Percentiles rank a stretch among this genome's conserved stretches.
These are phyloP conservation scores for Embidobia sp. DNA, from an alignment of 2,888 invertebrate species.

Conservation along the genomic window DNA sequence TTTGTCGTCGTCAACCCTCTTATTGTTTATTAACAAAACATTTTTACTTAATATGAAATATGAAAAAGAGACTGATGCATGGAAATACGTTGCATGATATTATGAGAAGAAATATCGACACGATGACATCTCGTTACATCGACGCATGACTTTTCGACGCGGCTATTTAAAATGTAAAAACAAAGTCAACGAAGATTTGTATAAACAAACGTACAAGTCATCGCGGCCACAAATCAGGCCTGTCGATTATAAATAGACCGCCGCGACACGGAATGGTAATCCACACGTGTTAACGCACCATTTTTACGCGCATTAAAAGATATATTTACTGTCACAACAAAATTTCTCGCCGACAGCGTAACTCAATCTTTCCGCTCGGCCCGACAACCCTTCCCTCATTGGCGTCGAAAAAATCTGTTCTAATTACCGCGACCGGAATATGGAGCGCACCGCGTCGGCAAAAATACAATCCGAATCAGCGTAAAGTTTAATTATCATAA, in stretches of 20 bases:
- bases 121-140: too few species aligned
- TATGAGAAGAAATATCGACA: too few species aligned
- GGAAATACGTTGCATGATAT: too few species aligned
- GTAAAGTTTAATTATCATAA: constrained; percentile 50
- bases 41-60: too few species aligned
- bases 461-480: constrained; percentile 36
- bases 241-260: constrained; percentile 25
- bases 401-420: constrained; percentile 30
- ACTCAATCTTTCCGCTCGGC: constrained; percentile 33
- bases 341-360: constrained; percentile 39
- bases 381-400: constrained; percentile 15
- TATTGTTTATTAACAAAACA: too few species aligned
- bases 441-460: constrained; percentile 17
- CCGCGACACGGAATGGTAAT: constrained; percentile 3
- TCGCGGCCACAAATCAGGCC: too few species aligned
- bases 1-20: too few species aligned
- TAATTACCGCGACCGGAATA: constrained; percentile 35
- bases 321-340: constrained; percentile 41
- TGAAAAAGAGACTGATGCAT: too few species aligned
- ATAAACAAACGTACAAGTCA: too few species aligned
- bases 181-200: too few species aligned
- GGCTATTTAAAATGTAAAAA: too few species aligned
- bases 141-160: too few species aligned
- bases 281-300: constrained; percentile 31
- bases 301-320: constrained; percentile 42